A percentile compares a stretch with the other conserved stretches of the same genome.
Conservation (phyloP, 2,888 invertebrate genomes). For the Noctua janthe region DNA sequence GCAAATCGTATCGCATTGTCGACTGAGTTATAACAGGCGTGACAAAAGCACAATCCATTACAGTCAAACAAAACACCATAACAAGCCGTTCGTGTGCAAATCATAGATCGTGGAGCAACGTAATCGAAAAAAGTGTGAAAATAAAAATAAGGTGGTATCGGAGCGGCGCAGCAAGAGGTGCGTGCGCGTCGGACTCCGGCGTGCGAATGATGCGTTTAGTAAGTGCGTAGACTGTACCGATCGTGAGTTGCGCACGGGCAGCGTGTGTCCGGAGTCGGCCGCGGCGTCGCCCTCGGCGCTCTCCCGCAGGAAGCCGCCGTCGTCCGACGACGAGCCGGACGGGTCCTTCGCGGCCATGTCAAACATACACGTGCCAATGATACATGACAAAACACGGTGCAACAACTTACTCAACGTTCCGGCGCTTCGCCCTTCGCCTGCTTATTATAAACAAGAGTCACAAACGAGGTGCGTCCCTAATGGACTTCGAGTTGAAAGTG, state of each 20-base stretch:
- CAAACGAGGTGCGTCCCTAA: constrained; percentile 75
- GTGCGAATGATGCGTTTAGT: constrained; percentile 75
- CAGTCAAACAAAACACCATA: constrained; percentile 78
- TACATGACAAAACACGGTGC: constrained; percentile 75
- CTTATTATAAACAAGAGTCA: constrained; percentile 66
- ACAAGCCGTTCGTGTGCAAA: constrained; percentile 87
- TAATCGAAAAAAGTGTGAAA: constrained; percentile 77
- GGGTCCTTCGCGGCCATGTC: constrained; percentile 85
- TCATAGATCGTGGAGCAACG: constrained; percentile 86
- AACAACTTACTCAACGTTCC: constrained; percentile 76
- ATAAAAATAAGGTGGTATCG: constrained; percentile 68
- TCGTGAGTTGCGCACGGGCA: constrained; percentile 89
- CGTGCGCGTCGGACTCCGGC: constrained; percentile 68
- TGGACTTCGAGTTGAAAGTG: constrained; percentile 82
- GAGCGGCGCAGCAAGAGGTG: constrained; percentile 58
- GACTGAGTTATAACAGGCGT: constrained; percentile 67
- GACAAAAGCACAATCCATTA: constrained; percentile 79
- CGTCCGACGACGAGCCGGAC: constrained; percentile 89
- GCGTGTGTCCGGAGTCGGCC: constrained; percentile 86
- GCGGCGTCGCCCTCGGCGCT: constrained; percentile 80
- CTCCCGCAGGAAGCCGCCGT: constrained; percentile 88
- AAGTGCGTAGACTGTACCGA: constrained; percentile 84
- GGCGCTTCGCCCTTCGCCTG: constrained; percentile 68
- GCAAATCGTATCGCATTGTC: constrained; percentile 69
- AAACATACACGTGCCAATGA: constrained; percentile 84